Base-by-base conservation (phyloP, 2,113 vertebrate species). In the Sinocyclocheilus maitianheensis region DNA sequence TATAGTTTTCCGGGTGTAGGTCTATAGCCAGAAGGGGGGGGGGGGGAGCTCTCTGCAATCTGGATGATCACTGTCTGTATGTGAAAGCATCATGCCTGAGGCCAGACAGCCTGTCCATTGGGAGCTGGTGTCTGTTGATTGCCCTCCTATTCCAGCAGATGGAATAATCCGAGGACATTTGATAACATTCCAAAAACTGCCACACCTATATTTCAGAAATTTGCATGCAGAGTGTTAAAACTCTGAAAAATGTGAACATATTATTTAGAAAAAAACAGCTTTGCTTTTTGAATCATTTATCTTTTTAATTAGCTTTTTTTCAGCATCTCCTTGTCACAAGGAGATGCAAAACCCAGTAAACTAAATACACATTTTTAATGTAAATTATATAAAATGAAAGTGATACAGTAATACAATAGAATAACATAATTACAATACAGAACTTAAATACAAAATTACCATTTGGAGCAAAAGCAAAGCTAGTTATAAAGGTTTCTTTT, bases 91-190 rank as follows among this genome's bases (percentile, higher is more conserved):
- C 46, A 78, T 30, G 72, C 83, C 75, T 14, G 86, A 11, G 46
- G 20, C 86, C 48, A 86, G 30, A 82, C 87, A 34, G 53, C 86
- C 75, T 13, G 77, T 63, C 79, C 77, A 22, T 72, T 30, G 72
- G 13, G 6, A 55, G 86, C 6, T n/a, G 24, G 62, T 60, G 26
- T 84, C 48, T 40, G 20, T 85, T 65, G 67, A 65, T 78, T 77
- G 26, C 14, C 6, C 60, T 62, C 24, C 71, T 55, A 16, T 79
- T 24, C 11, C 24, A 62, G 37, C 2, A 1, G 53, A 55, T 71
- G 62, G 22, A 69, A 69, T 67, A 51, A 79, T 79, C 10, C 4
- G 10, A 53, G 26, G 22, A 81, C 40, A 81, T 46, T 67, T 62
- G 55, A 62, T 63, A 63, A 81, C 58, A 80, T 63, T 65, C 58